phyloP scores from a whole-genome alignment of 2,797 vertebrate genomes.

The Manis pentadactyla region DNA sequence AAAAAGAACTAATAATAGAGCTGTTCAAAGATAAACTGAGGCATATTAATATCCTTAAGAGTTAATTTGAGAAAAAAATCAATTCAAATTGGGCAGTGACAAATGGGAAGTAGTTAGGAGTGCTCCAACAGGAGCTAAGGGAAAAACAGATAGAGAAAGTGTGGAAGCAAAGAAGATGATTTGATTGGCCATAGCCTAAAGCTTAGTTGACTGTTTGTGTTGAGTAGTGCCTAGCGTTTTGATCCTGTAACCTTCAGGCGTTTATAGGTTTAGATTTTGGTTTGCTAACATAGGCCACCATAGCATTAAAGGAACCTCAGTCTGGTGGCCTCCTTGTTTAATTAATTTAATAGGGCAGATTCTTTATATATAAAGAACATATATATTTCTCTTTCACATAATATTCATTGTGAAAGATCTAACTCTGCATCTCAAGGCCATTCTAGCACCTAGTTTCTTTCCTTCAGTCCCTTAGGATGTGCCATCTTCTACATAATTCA shows the following conservation, averaged over 20 bases:
- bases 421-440: neutral
- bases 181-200: too few relatives aligned
- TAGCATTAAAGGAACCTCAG: too few relatives aligned
- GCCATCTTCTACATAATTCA: neutral
- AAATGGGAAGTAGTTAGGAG: neutral
- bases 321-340: too few relatives aligned
- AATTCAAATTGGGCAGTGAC: neutral
- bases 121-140: neutral
- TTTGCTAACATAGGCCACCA: too few relatives aligned
- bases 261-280: too few relatives aligned
- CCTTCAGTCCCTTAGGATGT: neutral
- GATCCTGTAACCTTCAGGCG: too few relatives aligned
- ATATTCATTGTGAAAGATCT: neutral
- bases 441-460: neutral
- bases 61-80: neutral
- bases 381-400: neutral
- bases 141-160: neutral
- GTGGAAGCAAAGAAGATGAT: too few relatives aligned
- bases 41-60: neutral
- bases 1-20: neutral
- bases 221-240: too few relatives aligned
- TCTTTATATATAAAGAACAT: neutral
- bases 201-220: too few relatives aligned
- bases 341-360: too few relatives aligned
- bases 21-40: neutral